Evolutionary conservation across 1,140 invertebrate species (phyloP), one percentile per base, ranked within the genome.

Genomic region (Drepana arcuata): DNA sequence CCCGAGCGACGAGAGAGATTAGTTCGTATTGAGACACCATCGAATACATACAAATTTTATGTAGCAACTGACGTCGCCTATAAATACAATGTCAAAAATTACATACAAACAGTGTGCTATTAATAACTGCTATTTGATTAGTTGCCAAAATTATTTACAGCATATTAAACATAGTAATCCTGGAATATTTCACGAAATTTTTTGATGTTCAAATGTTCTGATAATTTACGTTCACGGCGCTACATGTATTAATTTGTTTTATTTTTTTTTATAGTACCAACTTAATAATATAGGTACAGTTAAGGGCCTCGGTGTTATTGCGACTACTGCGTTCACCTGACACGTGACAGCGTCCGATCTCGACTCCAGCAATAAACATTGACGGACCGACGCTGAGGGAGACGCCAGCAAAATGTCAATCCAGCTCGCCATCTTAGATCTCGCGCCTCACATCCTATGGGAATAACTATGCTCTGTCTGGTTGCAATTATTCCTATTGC

Each of bases 361-460:
- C 30, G 15, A 26, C 34, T 33, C 9, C 12, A 37, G 55, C 69
- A 75, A 74, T 69, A 68, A 80, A 67, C 71, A 75, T 71, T 71
- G 72, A 75, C 72, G 48, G 31, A 60, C 39, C 43, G 48, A 48
- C 64, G 50, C 35, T 45, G 57, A 32, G 68, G 59, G 59, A 64
- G 44, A 41, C 41, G 53, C 61, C 51, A 35, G 58, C 63, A 64
- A 74, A 73, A 66, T 77, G 73, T 70, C 75, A 77, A 80, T 80
- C 64, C 60, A 58, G 37, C 48, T 63, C 39, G 50, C 42, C 52
- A 67, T 70, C 71, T 75, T 66, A 73, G 59, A 67, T 64, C 56
- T 62, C 53, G 48, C 46, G 48, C 34, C 16, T 36, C 32, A 9
- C 21, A 41, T 41, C 55, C 56, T 16, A 13, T 25, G 49, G 59